Evolutionary conservation across 2,888 invertebrate genomes (phyloP).

Genomic region (Timema cristinae): DNA sequence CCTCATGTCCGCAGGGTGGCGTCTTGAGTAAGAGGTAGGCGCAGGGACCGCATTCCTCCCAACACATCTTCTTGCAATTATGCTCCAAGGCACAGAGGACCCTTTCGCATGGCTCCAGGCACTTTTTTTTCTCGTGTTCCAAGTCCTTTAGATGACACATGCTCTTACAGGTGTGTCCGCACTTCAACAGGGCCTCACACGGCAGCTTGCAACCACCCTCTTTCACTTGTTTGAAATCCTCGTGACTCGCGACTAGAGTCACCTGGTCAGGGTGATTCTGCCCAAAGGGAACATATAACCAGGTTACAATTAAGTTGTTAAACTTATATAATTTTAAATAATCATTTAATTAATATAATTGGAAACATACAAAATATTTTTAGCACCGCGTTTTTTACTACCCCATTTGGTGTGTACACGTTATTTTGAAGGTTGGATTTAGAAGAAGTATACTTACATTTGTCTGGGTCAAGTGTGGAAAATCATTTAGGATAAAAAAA

Average conservation of each 20-base stretch:
- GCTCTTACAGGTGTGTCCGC: slow-evolving; percentile 45
- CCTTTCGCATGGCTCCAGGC: slow-evolving; percentile 35
- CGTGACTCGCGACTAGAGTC: slow-evolving; percentile 26
- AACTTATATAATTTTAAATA: too few species aligned
- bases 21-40: slow-evolving; percentile 43
- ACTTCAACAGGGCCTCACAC: slow-evolving; percentile 42
- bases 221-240: slow-evolving; percentile 32
- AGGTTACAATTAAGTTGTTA: too few species aligned
- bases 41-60: slow-evolving; percentile 48
- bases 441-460: too few species aligned
- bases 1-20: slow-evolving; percentile 52
- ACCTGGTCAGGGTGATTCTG: slow-evolving; percentile 42
- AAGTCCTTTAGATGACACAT: slow-evolving; percentile 42
- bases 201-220: slow-evolving; percentile 41
- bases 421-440: too few species aligned
- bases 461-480: too few species aligned
- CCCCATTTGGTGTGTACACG: too few species aligned
- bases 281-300: too few species aligned
- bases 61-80: slow-evolving; percentile 51
- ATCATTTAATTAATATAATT: too few species aligned
- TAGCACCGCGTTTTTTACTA: too few species aligned
- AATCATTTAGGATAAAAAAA: too few species aligned
- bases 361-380: too few species aligned
- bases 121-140: slow-evolving; percentile 39
- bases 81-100: slow-evolving; percentile 48